A percentile compares a stretch with the other conserved stretches of the same genome.
Conservation (phyloP, 2,113 vertebrate genomes). For the Tragelaphus strepsiceros region DNA sequence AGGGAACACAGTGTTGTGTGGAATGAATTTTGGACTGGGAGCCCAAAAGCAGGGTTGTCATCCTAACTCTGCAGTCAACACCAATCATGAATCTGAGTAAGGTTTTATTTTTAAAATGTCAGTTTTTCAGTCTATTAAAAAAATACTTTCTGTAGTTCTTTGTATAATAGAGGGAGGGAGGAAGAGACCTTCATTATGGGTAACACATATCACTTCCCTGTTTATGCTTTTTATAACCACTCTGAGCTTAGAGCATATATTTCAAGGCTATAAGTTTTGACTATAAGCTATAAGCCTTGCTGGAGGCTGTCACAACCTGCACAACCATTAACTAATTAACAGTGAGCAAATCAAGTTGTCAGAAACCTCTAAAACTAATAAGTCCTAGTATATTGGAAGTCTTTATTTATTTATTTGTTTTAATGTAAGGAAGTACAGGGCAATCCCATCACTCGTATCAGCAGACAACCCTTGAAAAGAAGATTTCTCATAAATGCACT, state of each 20-base stretch:
- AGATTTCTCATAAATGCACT: conserved; percentile 46
- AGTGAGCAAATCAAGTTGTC: conserved; percentile 49
- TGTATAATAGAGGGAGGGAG: neutral
- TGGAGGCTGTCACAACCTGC: neutral
- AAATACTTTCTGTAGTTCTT: neutral
- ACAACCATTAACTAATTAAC: conserved; percentile 66
- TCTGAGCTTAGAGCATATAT: neutral
- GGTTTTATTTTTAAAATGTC: neutral
- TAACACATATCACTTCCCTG: neutral
- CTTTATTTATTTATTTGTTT: neutral
- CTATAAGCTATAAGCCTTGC: neutral
- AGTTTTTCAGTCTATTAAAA: neutral
- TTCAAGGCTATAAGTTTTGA: conserved; percentile 30
- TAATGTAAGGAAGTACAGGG: neutral
- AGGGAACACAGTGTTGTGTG: neutral
- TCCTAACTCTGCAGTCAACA: neutral
- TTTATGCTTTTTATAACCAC: neutral
- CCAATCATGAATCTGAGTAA: neutral
- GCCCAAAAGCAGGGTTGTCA: neutral
- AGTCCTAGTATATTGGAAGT: neutral
- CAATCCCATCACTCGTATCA: neutral
- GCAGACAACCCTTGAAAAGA: neutral
- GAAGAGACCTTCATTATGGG: neutral
- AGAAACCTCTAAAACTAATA: conserved; percentile 35
- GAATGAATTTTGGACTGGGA: neutral